Conservation (phyloP, 1,140 invertebrate genomes). For the Steinernema khuongi region DNA sequence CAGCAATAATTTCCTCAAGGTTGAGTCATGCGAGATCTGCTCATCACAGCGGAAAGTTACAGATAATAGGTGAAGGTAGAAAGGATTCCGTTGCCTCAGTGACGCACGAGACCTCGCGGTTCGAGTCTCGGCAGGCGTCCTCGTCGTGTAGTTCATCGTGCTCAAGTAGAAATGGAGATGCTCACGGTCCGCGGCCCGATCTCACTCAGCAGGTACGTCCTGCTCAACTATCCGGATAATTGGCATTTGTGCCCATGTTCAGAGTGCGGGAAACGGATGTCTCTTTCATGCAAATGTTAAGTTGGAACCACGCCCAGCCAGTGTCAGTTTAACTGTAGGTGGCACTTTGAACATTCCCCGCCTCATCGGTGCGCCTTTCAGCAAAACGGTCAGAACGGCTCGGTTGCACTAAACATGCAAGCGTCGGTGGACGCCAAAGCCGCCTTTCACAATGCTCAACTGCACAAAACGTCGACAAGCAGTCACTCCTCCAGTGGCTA, state of each 20-base stretch:
- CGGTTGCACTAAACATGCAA: neutral
- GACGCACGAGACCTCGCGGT: neutral
- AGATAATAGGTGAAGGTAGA: neutral
- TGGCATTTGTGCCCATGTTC: neutral
- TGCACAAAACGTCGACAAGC: neutral
- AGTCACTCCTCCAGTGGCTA: conserved; percentile 2
- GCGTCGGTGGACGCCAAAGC: neutral
- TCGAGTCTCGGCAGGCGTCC: neutral
- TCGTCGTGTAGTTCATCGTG: neutral
- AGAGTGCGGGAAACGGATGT: neutral
- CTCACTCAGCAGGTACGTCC: neutral
- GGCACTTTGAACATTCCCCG: neutral
- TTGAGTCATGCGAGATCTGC: neutral
- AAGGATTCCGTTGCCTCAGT: neutral
- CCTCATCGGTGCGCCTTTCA: neutral
- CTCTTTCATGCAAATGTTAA: neutral
- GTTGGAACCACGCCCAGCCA: neutral
- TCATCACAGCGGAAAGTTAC: neutral
- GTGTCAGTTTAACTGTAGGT: neutral
- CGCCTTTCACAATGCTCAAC: neutral
- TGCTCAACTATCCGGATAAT: neutral
- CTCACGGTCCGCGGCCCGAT: neutral
- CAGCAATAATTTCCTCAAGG: conserved; percentile 18
- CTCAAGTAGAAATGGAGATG: conserved; percentile 3
- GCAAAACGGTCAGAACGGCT: neutral